Evolutionary conservation across 2,888 invertebrate genomes (phyloP).

Genomic region (Petrolisthes cinctipes): DNA sequence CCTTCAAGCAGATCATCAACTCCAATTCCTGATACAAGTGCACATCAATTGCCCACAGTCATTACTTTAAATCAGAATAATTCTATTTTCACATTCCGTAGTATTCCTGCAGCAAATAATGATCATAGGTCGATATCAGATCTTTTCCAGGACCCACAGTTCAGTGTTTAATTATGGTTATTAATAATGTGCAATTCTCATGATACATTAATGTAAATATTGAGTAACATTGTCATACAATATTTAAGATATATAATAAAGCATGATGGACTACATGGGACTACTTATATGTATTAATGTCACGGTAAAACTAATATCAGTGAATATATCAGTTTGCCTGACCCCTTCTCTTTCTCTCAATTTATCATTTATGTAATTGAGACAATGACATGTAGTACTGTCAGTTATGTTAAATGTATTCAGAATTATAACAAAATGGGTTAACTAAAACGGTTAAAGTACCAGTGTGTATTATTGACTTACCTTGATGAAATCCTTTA

Average conservation of each 20-base stretch:
- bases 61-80: too few species aligned
- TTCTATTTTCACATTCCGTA: too few species aligned
- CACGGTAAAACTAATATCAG: not conserved
- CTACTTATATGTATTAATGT: not conserved
- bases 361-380: conserved; percentile 1
- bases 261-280: not conserved
- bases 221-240: too few species aligned
- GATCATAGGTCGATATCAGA: not conserved
- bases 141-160: conserved; percentile 1
- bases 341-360: conserved; percentile 7
- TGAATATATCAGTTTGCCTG: conserved; percentile 3
- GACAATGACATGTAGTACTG: not conserved
- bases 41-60: too few species aligned
- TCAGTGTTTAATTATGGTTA: not conserved
- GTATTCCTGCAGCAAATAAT: too few species aligned
- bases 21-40: not conserved
- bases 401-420: not conserved
- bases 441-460: conserved; percentile 1
- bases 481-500: too few species aligned
- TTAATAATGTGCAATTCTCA: conserved; percentile 7
- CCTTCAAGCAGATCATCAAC: too few species aligned
- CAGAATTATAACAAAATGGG: not conserved
- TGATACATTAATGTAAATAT: conserved; percentile 1
- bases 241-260: conserved; percentile 7
- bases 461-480: too few species aligned